Percentiles rank a stretch among this genome's conserved stretches.
Evolutionary conservation across 1,140 invertebrate species (phyloP).

Genomic region (Gyrodactylus salaris): DNA sequence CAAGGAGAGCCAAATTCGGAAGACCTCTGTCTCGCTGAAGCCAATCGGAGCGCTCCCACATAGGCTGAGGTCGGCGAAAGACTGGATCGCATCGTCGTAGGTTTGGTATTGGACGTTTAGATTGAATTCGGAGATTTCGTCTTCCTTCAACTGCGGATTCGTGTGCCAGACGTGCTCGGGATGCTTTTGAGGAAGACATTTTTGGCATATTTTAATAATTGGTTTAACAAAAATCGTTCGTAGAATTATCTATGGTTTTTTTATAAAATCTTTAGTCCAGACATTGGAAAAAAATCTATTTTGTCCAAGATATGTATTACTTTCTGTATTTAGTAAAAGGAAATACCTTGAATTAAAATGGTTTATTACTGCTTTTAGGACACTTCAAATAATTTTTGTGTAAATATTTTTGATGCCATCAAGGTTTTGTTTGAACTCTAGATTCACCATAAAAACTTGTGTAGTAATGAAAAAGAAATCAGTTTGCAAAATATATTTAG

Average conservation of each 20-base stretch:
- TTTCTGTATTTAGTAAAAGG: too few relatives aligned
- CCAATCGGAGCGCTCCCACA: neutral
- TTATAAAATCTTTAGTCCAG: neutral
- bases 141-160: neutral
- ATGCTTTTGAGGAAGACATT: neutral
- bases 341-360: too few relatives aligned
- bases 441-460: too few relatives aligned
- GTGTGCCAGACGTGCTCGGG: neutral
- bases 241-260: neutral
- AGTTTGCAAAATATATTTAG: too few relatives aligned
- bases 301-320: too few relatives aligned
- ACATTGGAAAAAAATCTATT: neutral
- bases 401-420: too few relatives aligned
- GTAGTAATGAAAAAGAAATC: too few relatives aligned
- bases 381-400: too few relatives aligned
- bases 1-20: neutral
- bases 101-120: neutral
- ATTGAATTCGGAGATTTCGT: neutral
- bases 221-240: neutral
- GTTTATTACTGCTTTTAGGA: too few relatives aligned
- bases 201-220: too few relatives aligned
- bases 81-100: neutral
- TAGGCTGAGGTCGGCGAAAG: neutral
- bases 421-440: too few relatives aligned
- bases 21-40: neutral